phyloP scores from a whole-genome alignment of 1,140 invertebrate species.

The Drosophila nannoptera region DNA sequence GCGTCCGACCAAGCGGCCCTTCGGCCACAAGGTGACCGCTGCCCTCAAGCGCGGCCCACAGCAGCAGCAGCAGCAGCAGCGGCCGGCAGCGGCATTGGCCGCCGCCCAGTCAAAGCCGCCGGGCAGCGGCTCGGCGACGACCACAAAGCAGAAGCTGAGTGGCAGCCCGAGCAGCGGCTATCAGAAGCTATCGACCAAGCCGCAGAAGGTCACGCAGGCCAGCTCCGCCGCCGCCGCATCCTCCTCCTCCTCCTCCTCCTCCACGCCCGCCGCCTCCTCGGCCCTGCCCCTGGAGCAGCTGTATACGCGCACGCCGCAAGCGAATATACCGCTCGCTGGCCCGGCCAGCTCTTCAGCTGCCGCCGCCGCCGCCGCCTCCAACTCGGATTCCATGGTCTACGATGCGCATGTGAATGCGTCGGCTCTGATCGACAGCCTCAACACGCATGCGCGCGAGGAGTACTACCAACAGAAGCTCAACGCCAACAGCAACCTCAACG shows the following conservation, averaged over 20 bases:
- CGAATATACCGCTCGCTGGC: slow-evolving; percentile 59
- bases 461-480: slow-evolving; percentile 75
- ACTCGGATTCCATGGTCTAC: slow-evolving; percentile 63
- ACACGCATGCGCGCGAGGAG: slow-evolving; percentile 68
- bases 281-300: slow-evolving; percentile 56
- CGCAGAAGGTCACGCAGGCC: slow-evolving; percentile 28
- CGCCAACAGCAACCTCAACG: slow-evolving; percentile 18
- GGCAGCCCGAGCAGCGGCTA: slow-evolving; percentile 44
- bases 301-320: slow-evolving; percentile 58
- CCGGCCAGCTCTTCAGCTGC: slow-evolving; percentile 28
- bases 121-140: slow-evolving; percentile 8
- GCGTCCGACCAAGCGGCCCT: slow-evolving; percentile 69
- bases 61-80: slow-evolving; percentile 55
- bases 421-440: slow-evolving; percentile 77
- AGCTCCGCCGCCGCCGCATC: slow-evolving; percentile 22
- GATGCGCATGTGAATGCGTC: slow-evolving; percentile 77
- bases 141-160: slow-evolving; percentile 52
- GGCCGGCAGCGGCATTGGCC: slow-evolving; percentile 55
- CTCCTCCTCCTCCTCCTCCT: too few species aligned
- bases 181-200: slow-evolving; percentile 43
- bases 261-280: slow-evolving; percentile 33
- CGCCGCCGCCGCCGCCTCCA: slow-evolving; percentile 18
- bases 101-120: slow-evolving; percentile 58
- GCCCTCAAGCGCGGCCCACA: slow-evolving; percentile 58
- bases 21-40: slow-evolving; percentile 62